Base-by-base conservation (phyloP, 1,140 invertebrate species). In the Achroia grisella region DNA sequence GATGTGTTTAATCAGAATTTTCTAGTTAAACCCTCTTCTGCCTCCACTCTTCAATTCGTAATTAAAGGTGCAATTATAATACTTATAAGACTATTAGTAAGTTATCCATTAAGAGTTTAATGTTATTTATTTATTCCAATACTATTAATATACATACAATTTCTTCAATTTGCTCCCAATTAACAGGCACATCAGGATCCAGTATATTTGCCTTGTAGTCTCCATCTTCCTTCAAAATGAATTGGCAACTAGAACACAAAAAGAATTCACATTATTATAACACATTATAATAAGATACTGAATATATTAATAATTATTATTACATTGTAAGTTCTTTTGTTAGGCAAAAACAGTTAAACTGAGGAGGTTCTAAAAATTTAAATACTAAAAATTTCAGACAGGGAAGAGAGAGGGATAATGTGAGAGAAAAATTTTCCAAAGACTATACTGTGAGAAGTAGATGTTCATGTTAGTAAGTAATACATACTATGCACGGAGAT, bases 151-250 rank as follows among this genome's bases (percentile, higher is more conserved):
- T 39, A 90, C 91, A 88, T 88, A 97, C 95, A 84, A 98, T 94
- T 89, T 97, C 94, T 78, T 98, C 95, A 66, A 98, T 91, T 52
- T 91, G 86, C 67, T 93, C 90, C 97, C 97, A 99, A 70, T 97
- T 92, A 15, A 99, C 94, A 12, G 98, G 87, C 30, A 90, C 86
- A 87, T 99, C 97, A 35, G 97, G 95, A 87, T 97, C 91, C 50
- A 89, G 87, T 49, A 92, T 76, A 85, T 96, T 92, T 47, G 89
- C 86, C 39, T 89, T 88, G 80, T 94, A 97, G 86, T 95, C 93
- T 48, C 90, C 92, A 69, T 88, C 88, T 56, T 90, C 87, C 71
- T 91, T 92, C 31, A 98, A 95, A 67, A 98, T 91, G 90, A 98
- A 99, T 81, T 98, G 97, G 84, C 95, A 98, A 88, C 95, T 97